phyloP scores from a whole-genome alignment of 35 echinoderm and acorn worm species.

The Ophioderma brevispina region DNA sequence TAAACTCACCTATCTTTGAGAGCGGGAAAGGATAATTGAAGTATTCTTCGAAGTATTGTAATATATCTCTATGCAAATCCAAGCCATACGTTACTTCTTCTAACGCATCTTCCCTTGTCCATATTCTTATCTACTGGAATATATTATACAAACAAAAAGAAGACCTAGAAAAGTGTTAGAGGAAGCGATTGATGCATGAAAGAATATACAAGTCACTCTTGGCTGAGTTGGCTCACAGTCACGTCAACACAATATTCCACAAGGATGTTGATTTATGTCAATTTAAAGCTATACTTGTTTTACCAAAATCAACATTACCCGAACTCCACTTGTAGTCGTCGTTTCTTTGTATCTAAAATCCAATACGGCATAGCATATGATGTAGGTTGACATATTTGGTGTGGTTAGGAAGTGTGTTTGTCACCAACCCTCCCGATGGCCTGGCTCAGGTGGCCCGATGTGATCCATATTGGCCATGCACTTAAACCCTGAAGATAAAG shows the following conservation, averaged over 20 bases:
- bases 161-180: too few species aligned
- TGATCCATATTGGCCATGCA: constrained; percentile 83
- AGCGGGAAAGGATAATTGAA: background rate
- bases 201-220: too few species aligned
- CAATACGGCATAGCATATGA: constrained; percentile 66
- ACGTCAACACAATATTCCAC: too few species aligned
- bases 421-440: constrained; percentile 6
- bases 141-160: too few species aligned
- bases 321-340: background rate
- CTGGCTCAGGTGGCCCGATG: background rate
- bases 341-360: constrained; percentile 44
- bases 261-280: too few species aligned
- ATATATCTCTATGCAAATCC: background rate
- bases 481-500: constrained; percentile 14
- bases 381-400: constrained; percentile 80
- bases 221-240: too few species aligned
- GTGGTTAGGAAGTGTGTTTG: constrained; percentile 63
- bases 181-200: too few species aligned
- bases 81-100: background rate
- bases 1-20: background rate
- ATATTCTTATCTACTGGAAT: background rate
- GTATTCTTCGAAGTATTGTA: background rate
- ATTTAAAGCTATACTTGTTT: too few species aligned
- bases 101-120: background rate
- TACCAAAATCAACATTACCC: too few species aligned